These are phyloP conservation scores for Enoplosus armatus DNA, from an alignment of 2,797 vertebrate species.

Conservation along the genomic window DNA sequence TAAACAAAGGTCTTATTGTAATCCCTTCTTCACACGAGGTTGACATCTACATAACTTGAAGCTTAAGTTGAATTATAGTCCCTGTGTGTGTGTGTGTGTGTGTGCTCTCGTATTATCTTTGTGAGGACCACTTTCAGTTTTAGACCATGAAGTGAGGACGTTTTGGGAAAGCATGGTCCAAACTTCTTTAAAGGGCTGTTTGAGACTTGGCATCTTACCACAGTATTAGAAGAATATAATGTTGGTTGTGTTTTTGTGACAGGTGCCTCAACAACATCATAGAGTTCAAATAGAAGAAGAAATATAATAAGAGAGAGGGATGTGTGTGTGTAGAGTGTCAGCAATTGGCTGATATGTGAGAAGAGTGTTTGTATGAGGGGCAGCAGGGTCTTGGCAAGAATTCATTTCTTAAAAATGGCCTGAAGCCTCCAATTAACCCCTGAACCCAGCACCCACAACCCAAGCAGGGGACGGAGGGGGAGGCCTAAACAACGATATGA, in stretches of 20 bases:
- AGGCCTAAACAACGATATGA: neutral
- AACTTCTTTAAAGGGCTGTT: neutral
- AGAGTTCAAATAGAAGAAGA: neutral
- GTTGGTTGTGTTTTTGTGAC: conserved; percentile 1
- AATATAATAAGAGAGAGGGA: neutral
- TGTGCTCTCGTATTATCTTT: too few species aligned
- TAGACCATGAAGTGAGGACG: neutral
- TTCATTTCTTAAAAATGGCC: conserved; percentile 56
- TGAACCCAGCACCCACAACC: conserved; percentile 11
- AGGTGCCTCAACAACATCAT: neutral
- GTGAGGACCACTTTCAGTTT: neutral
- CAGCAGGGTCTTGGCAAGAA: conserved; percentile 31
- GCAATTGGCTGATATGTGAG: conserved; percentile 63
- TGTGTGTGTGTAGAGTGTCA: conserved; percentile 7
- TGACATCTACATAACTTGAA: neutral
- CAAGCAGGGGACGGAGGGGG: neutral
- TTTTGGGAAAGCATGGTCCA: neutral
- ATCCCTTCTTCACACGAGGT: neutral
- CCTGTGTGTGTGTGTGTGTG: neutral
- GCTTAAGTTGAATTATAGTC: conserved; percentile 5
- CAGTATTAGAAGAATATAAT: neutral
- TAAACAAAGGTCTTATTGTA: conserved; percentile 10
- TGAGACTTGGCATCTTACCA: neutral
- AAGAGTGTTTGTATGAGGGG: conserved; percentile 26
- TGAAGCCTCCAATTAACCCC: conserved; percentile 68